Percentiles rank a stretch among this genome's conserved stretches.
phyloP scores from a whole-genome alignment of 2,113 vertebrate genomes.

The Campylorhamphus procurvoides region DNA sequence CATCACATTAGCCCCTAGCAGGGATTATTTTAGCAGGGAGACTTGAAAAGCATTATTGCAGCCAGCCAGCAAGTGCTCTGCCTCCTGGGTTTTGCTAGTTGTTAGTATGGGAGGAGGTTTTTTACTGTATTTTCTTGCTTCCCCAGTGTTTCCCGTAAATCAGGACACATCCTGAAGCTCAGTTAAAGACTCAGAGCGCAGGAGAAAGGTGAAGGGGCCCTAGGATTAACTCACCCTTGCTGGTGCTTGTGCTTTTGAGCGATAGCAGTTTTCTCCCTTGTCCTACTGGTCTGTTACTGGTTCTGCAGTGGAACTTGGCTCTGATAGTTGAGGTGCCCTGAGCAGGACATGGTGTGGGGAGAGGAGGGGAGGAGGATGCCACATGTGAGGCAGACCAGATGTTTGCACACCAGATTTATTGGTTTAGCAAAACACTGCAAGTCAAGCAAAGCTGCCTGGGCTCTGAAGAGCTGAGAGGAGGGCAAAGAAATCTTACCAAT shows the following conservation, averaged over 20 bases:
- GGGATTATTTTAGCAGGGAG: slow-evolving; percentile 14
- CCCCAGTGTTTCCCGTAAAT: neutral
- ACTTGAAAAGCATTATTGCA: slow-evolving; percentile 3
- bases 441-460: neutral
- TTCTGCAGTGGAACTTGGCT: neutral
- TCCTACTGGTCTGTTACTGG: neutral
- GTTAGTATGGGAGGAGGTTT: neutral
- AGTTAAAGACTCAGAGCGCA: neutral
- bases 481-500: neutral
- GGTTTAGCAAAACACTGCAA: neutral
- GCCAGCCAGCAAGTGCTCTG: neutral
- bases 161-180: neutral
- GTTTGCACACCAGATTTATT: neutral
- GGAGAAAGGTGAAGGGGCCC: neutral
- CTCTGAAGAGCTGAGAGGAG: neutral
- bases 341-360: neutral
- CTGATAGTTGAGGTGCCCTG: neutral
- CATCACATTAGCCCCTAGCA: slow-evolving; percentile 32
- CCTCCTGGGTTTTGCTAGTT: neutral
- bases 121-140: neutral
- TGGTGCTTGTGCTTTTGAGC: neutral
- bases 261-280: neutral
- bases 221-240: neutral
- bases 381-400: rapidly evolving
- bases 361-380: neutral